Conservation (phyloP, 2,113 vertebrate species). For the Athene noctua region DNA sequence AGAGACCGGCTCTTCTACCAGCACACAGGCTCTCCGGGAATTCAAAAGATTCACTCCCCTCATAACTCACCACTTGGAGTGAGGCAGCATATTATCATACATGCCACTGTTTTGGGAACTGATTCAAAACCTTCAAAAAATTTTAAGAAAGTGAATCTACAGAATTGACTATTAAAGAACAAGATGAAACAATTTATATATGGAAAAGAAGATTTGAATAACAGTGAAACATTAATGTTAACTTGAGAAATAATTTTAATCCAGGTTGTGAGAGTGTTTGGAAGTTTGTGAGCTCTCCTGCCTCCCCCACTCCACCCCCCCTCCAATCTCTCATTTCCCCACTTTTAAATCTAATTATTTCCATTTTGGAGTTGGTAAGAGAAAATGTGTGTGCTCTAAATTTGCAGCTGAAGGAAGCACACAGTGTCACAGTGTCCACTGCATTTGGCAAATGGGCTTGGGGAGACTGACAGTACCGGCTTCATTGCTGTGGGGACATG, state of each 20-base stretch:
- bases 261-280: fast-evolving
- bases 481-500: background rate
- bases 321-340: background rate
- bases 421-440: background rate
- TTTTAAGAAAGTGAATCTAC: background rate
- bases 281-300: background rate
- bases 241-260: background rate
- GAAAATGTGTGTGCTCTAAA: background rate
- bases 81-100: background rate
- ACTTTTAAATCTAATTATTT: background rate
- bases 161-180: background rate
- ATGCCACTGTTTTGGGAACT: background rate
- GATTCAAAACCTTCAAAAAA: background rate
- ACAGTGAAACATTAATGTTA: background rate
- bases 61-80: too few species aligned
- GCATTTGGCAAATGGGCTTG: background rate
- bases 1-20: too few species aligned
- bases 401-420: background rate
- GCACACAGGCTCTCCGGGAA: too few species aligned
- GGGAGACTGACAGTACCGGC: background rate
- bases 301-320: fast-evolving
- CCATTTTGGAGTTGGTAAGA: background rate
- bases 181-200: background rate
- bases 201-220: background rate
- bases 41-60: too few species aligned